Evolutionary conservation across 2,113 vertebrate species (phyloP).

Genomic region (Xyliphius kryptos): DNA sequence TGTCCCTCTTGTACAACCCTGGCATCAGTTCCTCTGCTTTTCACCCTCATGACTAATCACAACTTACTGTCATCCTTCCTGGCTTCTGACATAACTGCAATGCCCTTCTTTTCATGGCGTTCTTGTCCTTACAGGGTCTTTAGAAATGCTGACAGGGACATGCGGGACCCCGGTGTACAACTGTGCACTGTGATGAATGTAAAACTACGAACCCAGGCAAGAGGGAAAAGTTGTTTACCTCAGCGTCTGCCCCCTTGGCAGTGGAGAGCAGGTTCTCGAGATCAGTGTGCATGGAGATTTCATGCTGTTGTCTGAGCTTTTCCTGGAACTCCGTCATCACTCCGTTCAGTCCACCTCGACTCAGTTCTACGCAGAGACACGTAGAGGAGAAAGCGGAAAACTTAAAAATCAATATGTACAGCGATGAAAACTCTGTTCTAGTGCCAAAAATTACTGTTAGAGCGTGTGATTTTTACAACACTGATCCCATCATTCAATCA

Average conservation of each 20-base stretch:
- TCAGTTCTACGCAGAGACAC: conserved; percentile 59
- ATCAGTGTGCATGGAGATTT: conserved; percentile 77
- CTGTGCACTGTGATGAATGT: too few relatives aligned
- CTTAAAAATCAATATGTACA: too few relatives aligned
- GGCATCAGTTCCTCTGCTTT: background rate
- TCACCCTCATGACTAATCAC: background rate
- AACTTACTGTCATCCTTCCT: background rate
- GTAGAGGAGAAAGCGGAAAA: too few relatives aligned
- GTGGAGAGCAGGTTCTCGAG: conserved; percentile 75
- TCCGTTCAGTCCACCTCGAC: conserved; percentile 68
- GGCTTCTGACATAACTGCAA: background rate
- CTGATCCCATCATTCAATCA: too few relatives aligned
- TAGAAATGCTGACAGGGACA: too few relatives aligned
- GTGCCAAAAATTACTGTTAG: too few relatives aligned
- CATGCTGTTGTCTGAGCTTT: conserved; percentile 77
- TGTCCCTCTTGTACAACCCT: background rate
- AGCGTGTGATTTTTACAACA: too few relatives aligned
- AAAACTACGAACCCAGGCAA: too few relatives aligned
- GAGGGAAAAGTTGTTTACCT: too few relatives aligned
- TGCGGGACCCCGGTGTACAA: too few relatives aligned
- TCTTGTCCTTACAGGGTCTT: too few relatives aligned
- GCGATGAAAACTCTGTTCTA: too few relatives aligned
- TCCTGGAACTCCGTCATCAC: conserved; percentile 80
- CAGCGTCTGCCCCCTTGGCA: conserved; percentile 59
- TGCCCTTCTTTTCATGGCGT: background rate